Evolutionary conservation across 1,140 invertebrate genomes (phyloP).

Genomic region (Anadara kagoshimensis): DNA sequence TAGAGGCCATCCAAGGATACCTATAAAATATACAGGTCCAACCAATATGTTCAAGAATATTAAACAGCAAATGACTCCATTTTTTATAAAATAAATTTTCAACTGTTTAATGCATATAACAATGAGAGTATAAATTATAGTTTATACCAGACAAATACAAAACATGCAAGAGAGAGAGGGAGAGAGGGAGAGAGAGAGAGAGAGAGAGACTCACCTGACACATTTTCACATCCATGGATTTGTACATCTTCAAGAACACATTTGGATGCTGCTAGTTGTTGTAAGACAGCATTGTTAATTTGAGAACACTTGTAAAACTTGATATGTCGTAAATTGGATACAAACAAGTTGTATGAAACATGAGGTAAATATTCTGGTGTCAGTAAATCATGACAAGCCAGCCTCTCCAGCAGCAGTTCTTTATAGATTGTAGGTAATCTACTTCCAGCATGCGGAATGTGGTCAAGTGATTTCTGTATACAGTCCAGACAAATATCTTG

Average conservation of each 20-base stretch:
- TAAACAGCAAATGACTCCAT: no score
- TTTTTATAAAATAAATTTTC: no score
- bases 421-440: slow-evolving; percentile 58
- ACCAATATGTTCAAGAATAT: no score
- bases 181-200: no score
- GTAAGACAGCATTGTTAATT: slow-evolving; percentile 54
- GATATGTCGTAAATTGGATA: slow-evolving; percentile 42
- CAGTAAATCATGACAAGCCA: slow-evolving; percentile 59
- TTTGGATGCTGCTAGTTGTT: slow-evolving; percentile 37
- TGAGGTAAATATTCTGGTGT: slow-evolving; percentile 43
- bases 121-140: no score
- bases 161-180: no score
- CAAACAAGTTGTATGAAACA: slow-evolving; percentile 56
- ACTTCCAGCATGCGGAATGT: slow-evolving; percentile 44
- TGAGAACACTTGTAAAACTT: slow-evolving; percentile 60
- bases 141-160: no score
- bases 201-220: slow-evolving; percentile 52
- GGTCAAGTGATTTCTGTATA: slow-evolving; percentile 48
- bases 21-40: no score
- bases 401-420: slow-evolving; percentile 57
- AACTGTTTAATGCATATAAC: no score
- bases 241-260: slow-evolving; percentile 51
- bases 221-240: slow-evolving; percentile 46
- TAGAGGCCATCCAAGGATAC: no score
- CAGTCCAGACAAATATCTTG: slow-evolving; percentile 57